These are phyloP conservation scores for Sphenopsis melanotis DNA, from an alignment of 2,797 vertebrate genomes.

Conservation along the genomic window DNA sequence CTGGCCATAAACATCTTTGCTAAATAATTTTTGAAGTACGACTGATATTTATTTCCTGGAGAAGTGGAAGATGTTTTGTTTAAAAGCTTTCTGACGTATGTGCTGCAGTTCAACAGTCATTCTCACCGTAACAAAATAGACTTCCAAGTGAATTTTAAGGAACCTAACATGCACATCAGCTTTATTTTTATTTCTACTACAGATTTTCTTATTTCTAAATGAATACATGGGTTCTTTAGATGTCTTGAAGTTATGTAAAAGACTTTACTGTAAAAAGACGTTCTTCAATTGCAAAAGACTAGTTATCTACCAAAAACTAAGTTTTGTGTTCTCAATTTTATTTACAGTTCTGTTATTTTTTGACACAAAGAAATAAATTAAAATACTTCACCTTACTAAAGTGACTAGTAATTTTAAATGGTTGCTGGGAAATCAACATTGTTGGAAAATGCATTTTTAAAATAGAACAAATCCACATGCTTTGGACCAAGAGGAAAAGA, in stretches of 20 bases:
- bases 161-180: neutral
- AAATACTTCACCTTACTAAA: neutral
- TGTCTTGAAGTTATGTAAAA: neutral
- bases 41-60: slow-evolving; percentile 14
- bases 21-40: slow-evolving; percentile 14
- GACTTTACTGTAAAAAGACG: neutral
- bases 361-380: neutral
- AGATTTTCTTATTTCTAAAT: neutral
- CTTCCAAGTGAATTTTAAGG: slow-evolving; percentile 15
- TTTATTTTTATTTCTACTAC: neutral
- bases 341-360: slow-evolving; percentile 8
- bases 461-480: neutral
- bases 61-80: slow-evolving; percentile 14
- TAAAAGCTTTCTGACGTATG: neutral
- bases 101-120: neutral
- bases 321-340: slow-evolving; percentile 20
- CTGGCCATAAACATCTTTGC: neutral
- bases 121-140: slow-evolving; percentile 8
- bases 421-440: neutral
- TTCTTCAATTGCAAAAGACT: neutral
- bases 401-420: neutral
- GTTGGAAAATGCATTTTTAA: neutral
- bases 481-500: neutral
- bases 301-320: neutral
- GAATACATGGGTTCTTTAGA: neutral